Percentiles rank a stretch among this genome's conserved stretches.
Evolutionary conservation across 2,113 vertebrate species (phyloP).

Genomic region (Brachionichthys hirsutus): DNA sequence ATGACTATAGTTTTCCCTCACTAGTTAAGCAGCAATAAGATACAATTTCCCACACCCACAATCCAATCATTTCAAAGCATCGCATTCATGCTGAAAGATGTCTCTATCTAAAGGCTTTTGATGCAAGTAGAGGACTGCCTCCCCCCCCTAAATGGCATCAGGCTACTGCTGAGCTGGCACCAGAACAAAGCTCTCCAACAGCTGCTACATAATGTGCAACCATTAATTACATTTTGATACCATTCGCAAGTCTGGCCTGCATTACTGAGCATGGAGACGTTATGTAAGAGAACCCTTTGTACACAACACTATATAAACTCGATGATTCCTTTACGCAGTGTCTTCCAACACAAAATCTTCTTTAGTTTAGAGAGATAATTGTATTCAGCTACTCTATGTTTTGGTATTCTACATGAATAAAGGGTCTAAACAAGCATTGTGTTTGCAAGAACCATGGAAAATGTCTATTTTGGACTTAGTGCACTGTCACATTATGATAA

Average conservation of each 20-base stretch:
- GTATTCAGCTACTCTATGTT: too few species aligned
- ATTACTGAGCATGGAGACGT: slow-evolving; percentile 45
- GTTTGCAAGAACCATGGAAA: too few species aligned
- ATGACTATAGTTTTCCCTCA: not conserved
- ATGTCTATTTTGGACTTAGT: too few species aligned
- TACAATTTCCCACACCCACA: slow-evolving; percentile 5
- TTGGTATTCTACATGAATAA: too few species aligned
- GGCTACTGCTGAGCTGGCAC: slow-evolving; percentile 56
- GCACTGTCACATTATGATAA: too few species aligned
- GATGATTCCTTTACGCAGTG: slow-evolving; percentile 8
- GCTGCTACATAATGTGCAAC: slow-evolving; percentile 70
- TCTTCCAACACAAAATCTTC: slow-evolving; percentile 9
- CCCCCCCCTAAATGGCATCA: slow-evolving; percentile 35
- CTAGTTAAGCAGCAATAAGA: slow-evolving; percentile 3
- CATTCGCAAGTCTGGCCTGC: slow-evolving; percentile 54
- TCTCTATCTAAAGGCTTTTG: slow-evolving; percentile 25
- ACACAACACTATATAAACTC: slow-evolving; percentile 21
- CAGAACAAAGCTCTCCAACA: slow-evolving; percentile 67
- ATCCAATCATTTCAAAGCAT: slow-evolving; percentile 12
- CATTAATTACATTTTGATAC: slow-evolving; percentile 72
- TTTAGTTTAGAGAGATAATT: not conserved
- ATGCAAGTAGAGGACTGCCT: slow-evolving; percentile 39
- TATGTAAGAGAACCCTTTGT: slow-evolving; percentile 42
- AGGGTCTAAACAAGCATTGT: too few species aligned
- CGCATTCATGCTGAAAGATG: slow-evolving; percentile 1